Conservation (phyloP, 2,113 vertebrate species). For the Cygnus atratus region DNA sequence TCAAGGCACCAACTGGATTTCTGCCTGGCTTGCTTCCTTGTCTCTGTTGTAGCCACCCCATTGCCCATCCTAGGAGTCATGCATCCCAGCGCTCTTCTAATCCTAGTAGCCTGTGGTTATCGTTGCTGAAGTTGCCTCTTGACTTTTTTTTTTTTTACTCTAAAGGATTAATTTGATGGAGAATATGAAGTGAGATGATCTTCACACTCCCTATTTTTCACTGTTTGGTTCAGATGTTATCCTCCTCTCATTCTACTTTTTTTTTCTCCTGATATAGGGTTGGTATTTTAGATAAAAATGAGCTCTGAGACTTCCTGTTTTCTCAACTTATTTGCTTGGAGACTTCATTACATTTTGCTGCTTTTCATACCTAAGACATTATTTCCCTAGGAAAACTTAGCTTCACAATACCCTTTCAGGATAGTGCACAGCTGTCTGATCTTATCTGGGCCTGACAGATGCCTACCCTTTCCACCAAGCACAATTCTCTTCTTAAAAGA, state of each 20-base stretch:
- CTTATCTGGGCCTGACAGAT: conserved; percentile 55
- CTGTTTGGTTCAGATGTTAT: background rate
- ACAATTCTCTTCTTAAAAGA: background rate
- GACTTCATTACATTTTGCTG: conserved; percentile 2
- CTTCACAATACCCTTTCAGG: background rate
- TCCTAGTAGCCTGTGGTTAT: background rate
- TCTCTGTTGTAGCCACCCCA: background rate
- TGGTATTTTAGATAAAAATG: conserved; percentile 5
- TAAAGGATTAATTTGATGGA: background rate
- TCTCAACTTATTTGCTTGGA: background rate
- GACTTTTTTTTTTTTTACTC: background rate
- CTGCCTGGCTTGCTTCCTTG: background rate
- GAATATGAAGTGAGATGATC: background rate
- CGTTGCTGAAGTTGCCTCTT: background rate
- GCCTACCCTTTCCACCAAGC: background rate
- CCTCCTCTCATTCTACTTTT: background rate
- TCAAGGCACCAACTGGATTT: background rate
- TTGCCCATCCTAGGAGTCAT: background rate
- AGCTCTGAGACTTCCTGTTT: background rate
- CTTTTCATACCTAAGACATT: conserved; percentile 22
- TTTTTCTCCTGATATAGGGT: background rate
- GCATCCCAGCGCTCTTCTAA: background rate
- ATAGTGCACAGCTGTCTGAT: conserved; percentile 50
- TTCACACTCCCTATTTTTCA: background rate
- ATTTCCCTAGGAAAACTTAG: conserved; percentile 26